Conservation (phyloP, 35 echinoderm and acorn worm genomes). For the Heliocidaris erythrogramma region DNA sequence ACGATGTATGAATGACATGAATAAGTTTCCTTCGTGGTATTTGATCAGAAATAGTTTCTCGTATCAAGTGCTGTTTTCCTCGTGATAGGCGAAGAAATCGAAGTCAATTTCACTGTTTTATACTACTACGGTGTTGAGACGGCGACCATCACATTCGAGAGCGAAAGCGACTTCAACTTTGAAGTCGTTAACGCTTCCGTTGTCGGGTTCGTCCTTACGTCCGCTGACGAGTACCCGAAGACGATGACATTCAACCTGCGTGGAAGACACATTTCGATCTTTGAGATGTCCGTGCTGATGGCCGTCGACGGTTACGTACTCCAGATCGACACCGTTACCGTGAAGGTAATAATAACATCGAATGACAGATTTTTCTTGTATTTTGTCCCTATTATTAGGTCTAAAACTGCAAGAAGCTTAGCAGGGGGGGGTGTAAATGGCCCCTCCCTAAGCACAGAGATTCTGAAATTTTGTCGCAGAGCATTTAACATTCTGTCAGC, state of each 20-base stretch:
- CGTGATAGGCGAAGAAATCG: neutral
- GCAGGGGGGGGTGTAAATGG: too few species aligned
- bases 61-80: neutral
- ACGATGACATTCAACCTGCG: slow-evolving; percentile 20
- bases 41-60: too few species aligned
- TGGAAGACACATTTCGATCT: slow-evolving; percentile 21
- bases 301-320: neutral
- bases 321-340: neutral
- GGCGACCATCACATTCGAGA: slow-evolving; percentile 8
- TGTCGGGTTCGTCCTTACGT: neutral
- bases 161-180: slow-evolving; percentile 9
- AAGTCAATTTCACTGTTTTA: slow-evolving; percentile 33
- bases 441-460: too few species aligned
- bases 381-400: neutral
- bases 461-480: too few species aligned
- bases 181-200: slow-evolving; percentile 38
- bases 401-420: too few species aligned
- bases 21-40: too few species aligned
- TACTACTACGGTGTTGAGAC: neutral
- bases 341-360: neutral
- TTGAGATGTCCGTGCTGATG: slow-evolving; percentile 19
- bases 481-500: too few species aligned
- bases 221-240: slow-evolving; percentile 34
- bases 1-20: too few species aligned
- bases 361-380: neutral